Percentiles rank a stretch among this genome's conserved stretches.
These are phyloP conservation scores for Oncorhynchus gorbuscha DNA, from an alignment of 2,113 vertebrate species.

Conservation along the genomic window DNA sequence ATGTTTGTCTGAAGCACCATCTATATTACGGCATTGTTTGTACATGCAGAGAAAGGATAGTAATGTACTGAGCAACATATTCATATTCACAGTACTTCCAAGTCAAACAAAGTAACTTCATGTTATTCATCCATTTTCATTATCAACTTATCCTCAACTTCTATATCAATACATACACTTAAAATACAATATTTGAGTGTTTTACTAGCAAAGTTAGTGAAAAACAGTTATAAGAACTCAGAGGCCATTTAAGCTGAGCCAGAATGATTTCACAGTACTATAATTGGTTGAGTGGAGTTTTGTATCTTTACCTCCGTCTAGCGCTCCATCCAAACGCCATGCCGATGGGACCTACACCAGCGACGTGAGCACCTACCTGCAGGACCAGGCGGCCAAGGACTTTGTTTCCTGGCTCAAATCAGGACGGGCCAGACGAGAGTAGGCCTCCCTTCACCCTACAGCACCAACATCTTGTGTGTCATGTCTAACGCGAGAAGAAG, in stretches of 20 bases:
- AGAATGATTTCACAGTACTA: not conserved
- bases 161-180: not conserved
- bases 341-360: constrained; percentile 94
- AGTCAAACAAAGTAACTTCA: not conserved
- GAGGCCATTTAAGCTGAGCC: not conserved
- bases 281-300: not conserved
- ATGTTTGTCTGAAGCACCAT: too few relatives aligned
- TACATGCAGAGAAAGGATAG: too few relatives aligned
- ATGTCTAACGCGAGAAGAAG: constrained; percentile 38
- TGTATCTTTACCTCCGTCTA: constrained; percentile 40
- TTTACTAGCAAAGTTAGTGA: not conserved
- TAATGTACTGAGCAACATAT: not conserved
- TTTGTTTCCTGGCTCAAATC: constrained; percentile 92
- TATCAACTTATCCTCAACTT: too few relatives aligned
- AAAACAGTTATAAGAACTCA: not conserved
- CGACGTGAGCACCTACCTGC: constrained; percentile 89
- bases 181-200: not conserved
- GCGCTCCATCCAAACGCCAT: constrained; percentile 82
- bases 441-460: constrained; percentile 68
- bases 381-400: constrained; percentile 90
- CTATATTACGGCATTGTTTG: too few relatives aligned
- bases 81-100: not conserved
- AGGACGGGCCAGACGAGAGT: constrained; percentile 90
- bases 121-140: too few relatives aligned
- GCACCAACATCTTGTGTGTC: constrained; percentile 16